Base-by-base conservation (phyloP, 2,888 invertebrate genomes). In the Hololepta plana region DNA sequence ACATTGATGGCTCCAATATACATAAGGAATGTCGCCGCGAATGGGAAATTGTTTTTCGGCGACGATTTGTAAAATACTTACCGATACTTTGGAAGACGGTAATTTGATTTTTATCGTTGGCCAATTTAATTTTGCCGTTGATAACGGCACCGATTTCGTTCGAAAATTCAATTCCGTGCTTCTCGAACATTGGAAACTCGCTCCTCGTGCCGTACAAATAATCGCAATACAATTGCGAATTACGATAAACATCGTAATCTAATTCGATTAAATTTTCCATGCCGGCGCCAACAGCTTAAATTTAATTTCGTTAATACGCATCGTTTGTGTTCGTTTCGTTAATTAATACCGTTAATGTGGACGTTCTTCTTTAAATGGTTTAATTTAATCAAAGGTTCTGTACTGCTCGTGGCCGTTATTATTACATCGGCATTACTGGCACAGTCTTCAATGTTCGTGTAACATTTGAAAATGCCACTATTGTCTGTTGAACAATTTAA, bases 11-110 rank as follows among this genome's bases (percentile, higher is more conserved):
- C n/a, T n/a, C n/a, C n/a, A n/a, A n/a, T n/a, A n/a, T n/a, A n/a
- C n/a, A n/a, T n/a, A n/a, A n/a, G n/a, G n/a, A n/a, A n/a, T n/a
- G n/a, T n/a, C n/a, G n/a, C n/a, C n/a, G n/a, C n/a, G n/a, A n/a
- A n/a, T n/a, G n/a, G n/a, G n/a, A n/a, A n/a, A n/a, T n/a, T n/a
- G n/a, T n/a, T n/a, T n/a, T n/a, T n/a, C n/a, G n/a, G n/a, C n/a
- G n/a, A n/a, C n/a, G n/a, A n/a, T n/a, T n/a, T n/a, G n/a, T n/a
- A n/a, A 4, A 16, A 24, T 11, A 41, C 43, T 44, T 39, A 67
- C 69, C 70, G 41, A 70, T 49, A n/a, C 69, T 69, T 41, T 71
- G 69, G 39, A 69, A 72, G n/a, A 71, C 48, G 3, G 67, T 66
- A 2, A 60, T 51, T 22, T 51, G 43, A 15, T 49, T 38, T 6